Conservation (phyloP, 2,888 invertebrate species). For the Lagria hirta region DNA sequence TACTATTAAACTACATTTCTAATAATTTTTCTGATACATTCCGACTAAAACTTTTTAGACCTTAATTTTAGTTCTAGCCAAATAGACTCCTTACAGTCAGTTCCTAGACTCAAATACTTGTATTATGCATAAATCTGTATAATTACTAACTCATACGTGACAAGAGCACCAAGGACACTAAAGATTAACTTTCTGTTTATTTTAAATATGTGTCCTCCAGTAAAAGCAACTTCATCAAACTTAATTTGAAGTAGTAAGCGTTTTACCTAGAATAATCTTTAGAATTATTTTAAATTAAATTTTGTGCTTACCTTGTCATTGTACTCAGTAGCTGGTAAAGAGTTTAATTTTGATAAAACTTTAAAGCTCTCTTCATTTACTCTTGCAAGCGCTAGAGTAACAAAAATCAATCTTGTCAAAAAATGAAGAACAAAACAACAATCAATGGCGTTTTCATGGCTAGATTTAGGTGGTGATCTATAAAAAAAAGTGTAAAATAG, state of each 20-base stretch:
- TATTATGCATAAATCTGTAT: too few species aligned
- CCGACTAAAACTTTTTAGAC: too few species aligned
- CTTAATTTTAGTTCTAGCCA: too few species aligned
- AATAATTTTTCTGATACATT: too few species aligned
- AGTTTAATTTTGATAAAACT: conserved; percentile 6
- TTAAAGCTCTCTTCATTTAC: conserved; percentile 10
- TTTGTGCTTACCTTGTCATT: conserved; percentile 4
- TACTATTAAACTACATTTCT: too few species aligned
- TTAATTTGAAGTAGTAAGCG: conserved; percentile 8
- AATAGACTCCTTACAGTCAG: too few species aligned
- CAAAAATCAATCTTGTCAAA: background rate
- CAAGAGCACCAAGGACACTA: too few species aligned
- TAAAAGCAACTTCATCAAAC: conserved; percentile 11
- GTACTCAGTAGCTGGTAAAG: conserved; percentile 3
- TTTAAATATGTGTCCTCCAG: conserved; percentile 9
- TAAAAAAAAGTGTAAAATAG: background rate
- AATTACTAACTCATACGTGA: too few species aligned
- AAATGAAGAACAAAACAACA: background rate
- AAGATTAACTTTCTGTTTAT: conserved; percentile 8
- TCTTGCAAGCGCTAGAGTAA: conserved; percentile 7
- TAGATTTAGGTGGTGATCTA: background rate
- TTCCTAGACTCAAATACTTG: too few species aligned
- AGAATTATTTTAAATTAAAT: background rate
- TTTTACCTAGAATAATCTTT: conserved; percentile 3
- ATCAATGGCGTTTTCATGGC: background rate